Evolutionary conservation across 2,888 invertebrate species (phyloP).

Genomic region (Deilephila elpenor): DNA sequence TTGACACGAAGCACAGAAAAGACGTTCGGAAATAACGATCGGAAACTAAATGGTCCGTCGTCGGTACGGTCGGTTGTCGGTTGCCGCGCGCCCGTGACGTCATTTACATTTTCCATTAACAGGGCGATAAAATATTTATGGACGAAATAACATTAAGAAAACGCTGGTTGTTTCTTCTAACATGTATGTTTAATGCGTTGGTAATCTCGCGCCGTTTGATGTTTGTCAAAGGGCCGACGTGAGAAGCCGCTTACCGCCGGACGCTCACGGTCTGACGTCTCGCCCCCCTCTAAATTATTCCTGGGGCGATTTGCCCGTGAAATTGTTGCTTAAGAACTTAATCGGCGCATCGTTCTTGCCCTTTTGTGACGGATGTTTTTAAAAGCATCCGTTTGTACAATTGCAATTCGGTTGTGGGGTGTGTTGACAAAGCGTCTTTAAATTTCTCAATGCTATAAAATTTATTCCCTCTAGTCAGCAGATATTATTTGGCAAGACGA

Average conservation of each 20-base stretch:
- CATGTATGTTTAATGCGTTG: constrained; percentile 78
- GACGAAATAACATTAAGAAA: constrained; percentile 76
- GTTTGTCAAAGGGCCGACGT: constrained; percentile 65
- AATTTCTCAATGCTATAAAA: neutral
- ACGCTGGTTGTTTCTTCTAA: constrained; percentile 64
- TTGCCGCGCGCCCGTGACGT: constrained; percentile 44
- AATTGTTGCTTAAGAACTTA: constrained; percentile 72
- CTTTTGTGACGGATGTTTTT: constrained; percentile 55
- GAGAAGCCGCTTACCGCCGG: constrained; percentile 63
- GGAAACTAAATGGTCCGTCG: constrained; percentile 23
- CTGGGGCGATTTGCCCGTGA: constrained; percentile 61
- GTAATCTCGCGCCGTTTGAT: constrained; percentile 75
- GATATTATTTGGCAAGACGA: too few relatives aligned
- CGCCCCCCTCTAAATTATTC: constrained; percentile 65
- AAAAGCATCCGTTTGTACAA: constrained; percentile 55
- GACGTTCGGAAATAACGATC: constrained; percentile 9
- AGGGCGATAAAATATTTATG: constrained; percentile 76
- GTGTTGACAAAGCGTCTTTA: neutral
- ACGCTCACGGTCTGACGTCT: constrained; percentile 49
- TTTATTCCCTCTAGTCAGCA: too few relatives aligned
- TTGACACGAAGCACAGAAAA: constrained; percentile 10
- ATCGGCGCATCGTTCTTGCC: constrained; percentile 65
- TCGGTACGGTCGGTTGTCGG: constrained; percentile 1
- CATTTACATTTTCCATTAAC: constrained; percentile 77
- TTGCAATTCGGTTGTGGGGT: constrained; percentile 40